Evolutionary conservation across 2,797 vertebrate genomes (phyloP).

Genomic region (Lacerta agilis): DNA sequence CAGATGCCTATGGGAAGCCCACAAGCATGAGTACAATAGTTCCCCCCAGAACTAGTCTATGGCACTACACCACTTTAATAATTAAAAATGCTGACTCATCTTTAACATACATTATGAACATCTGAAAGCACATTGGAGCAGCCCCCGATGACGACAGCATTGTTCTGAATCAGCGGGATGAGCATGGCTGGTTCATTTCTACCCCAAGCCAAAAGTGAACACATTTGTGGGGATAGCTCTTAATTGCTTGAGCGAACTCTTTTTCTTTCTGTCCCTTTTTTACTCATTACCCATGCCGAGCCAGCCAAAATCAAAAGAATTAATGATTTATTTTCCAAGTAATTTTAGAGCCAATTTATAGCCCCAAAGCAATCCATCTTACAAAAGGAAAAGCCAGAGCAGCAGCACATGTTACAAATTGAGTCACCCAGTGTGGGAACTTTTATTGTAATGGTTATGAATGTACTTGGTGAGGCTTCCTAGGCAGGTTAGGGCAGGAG

Average conservation of each 20-base stretch:
- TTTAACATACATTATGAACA: constrained; percentile 1
- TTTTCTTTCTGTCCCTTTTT: not conserved
- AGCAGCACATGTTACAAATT: not conserved
- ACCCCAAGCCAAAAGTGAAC: not conserved
- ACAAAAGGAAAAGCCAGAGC: not conserved
- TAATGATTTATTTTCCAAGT: not conserved
- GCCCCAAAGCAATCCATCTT: not conserved
- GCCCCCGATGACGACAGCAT: constrained; percentile 7
- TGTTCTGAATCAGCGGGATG: constrained; percentile 22
- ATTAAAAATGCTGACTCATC: not conserved
- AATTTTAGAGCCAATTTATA: not conserved
- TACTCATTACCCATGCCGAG: not conserved
- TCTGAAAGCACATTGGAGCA: not conserved
- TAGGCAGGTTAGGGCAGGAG: not conserved
- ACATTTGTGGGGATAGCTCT: not conserved
- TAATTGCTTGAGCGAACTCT: not conserved
- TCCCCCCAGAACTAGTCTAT: constrained; percentile 27
- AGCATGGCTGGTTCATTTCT: not conserved
- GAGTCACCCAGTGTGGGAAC: not conserved
- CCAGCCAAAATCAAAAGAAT: not conserved
- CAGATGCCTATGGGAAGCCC: too few relatives aligned
- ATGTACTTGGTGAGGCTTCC: not conserved
- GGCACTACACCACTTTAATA: not conserved
- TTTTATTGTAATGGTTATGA: not conserved
- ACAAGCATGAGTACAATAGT: too few relatives aligned